Evolutionary conservation across 92 coral and sea anemone genomes (phyloP).

Genomic region (Nematostella vectensis): DNA sequence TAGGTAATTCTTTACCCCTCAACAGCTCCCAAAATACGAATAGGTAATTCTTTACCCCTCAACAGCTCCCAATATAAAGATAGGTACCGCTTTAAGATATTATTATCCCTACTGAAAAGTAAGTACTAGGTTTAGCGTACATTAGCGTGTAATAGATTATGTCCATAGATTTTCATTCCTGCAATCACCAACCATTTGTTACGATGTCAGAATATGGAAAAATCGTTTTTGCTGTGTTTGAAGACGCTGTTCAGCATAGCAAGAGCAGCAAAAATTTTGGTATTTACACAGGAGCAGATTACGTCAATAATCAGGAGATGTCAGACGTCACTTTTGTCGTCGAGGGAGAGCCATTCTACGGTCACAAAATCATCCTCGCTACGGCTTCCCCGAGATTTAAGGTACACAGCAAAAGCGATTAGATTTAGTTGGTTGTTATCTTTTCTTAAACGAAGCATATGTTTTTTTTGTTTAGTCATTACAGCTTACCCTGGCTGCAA

Average conservation of each 20-base stretch:
- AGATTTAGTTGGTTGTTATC: too few relatives aligned
- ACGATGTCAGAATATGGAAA: too few relatives aligned
- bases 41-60: conserved; percentile 48
- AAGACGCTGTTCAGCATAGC: too few relatives aligned
- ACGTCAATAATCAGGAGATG: conserved; percentile 73
- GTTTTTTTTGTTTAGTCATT: too few relatives aligned
- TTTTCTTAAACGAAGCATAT: too few relatives aligned
- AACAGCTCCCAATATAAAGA: conserved; percentile 27
- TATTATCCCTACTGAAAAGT: too few relatives aligned
- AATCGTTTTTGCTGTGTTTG: too few relatives aligned
- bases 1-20: conserved; percentile 48
- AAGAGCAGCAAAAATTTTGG: too few relatives aligned
- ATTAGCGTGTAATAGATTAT: too few relatives aligned
- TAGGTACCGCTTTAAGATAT: conserved; percentile 32
- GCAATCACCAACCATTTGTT: too few relatives aligned
- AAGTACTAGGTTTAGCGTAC: background rate
- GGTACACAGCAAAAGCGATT: conserved; percentile 29
- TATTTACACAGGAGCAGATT: conserved; percentile 63
- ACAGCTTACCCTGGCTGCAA: too few relatives aligned
- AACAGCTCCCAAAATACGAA: conserved; percentile 27
- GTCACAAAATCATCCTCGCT: conserved; percentile 70
- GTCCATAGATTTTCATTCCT: too few relatives aligned
- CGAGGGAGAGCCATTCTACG: conserved; percentile 67
- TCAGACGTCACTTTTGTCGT: conserved; percentile 69
- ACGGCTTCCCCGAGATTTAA: conserved; percentile 67